These are phyloP conservation scores for Pristionchus maxplancki DNA, from an alignment of 2,888 invertebrate species.

Conservation along the genomic window DNA sequence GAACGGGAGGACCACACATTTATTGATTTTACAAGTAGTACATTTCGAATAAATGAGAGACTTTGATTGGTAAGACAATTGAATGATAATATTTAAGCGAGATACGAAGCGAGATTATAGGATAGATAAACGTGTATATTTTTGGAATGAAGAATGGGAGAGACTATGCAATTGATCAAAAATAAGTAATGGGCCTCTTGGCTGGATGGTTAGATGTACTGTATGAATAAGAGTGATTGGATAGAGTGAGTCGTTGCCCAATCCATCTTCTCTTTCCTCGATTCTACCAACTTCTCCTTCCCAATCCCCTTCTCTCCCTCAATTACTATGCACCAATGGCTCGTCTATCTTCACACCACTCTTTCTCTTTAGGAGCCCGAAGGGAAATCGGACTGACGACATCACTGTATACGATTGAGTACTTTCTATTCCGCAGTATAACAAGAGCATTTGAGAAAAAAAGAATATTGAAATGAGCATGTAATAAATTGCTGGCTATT, in stretches of 20 bases:
- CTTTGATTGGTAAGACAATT: neutral
- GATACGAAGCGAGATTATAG: neutral
- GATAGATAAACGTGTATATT: too few species aligned
- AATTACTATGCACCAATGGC: conserved; percentile 49
- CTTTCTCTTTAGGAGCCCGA: conserved; percentile 12
- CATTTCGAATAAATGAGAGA: neutral
- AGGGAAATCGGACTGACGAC: neutral
- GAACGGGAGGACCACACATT: neutral
- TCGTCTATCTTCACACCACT: conserved; percentile 39
- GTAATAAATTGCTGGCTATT: neutral
- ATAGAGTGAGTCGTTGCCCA: neutral
- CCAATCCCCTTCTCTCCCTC: neutral
- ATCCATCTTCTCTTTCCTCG: conserved; percentile 22
- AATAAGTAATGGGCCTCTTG: neutral
- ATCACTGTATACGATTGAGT: too few species aligned
- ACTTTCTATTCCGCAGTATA: neutral
- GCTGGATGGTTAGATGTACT: neutral
- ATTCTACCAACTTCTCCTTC: conserved; percentile 3
- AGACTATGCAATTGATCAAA: neutral
- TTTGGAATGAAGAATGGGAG: too few species aligned
- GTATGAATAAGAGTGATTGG: neutral
- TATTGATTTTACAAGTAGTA: neutral
- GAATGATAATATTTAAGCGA: neutral
- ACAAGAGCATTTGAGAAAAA: neutral
- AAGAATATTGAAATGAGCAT: neutral